These are phyloP conservation scores for Melanostoma scalare DNA, from an alignment of 2,888 invertebrate genomes.

Conservation along the genomic window DNA sequence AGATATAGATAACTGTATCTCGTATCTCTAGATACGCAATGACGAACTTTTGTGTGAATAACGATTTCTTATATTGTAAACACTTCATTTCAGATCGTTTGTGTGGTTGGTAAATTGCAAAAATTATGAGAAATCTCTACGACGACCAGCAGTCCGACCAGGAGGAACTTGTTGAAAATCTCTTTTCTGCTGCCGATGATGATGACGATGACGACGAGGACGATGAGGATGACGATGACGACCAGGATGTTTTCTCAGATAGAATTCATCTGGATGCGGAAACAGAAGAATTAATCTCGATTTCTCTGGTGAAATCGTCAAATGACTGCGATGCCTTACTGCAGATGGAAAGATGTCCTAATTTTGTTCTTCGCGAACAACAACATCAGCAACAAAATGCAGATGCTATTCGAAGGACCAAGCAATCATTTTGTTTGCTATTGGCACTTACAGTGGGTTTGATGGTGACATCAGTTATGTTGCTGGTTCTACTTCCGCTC, in stretches of 20 bases:
- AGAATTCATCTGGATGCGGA: slow-evolving; percentile 72
- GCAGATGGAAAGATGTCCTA: slow-evolving; percentile 68
- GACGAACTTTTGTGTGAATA: slow-evolving; percentile 16
- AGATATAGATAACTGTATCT: slow-evolving; percentile 41
- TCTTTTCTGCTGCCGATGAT: slow-evolving; percentile 74
- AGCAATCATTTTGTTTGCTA: slow-evolving; percentile 63
- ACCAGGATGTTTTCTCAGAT: slow-evolving; percentile 63
- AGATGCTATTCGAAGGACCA: slow-evolving; percentile 69
- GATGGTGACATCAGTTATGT: slow-evolving; percentile 82
- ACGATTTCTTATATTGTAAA: slow-evolving; percentile 5
- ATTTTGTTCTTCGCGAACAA: slow-evolving; percentile 66
- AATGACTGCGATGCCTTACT: slow-evolving; percentile 68
- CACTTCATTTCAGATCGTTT: slow-evolving; percentile 55
- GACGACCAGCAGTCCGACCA: slow-evolving; percentile 72
- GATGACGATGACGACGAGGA: slow-evolving; percentile 73
- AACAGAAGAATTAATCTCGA: slow-evolving; percentile 72
- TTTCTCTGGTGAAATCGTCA: slow-evolving; percentile 61
- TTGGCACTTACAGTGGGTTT: slow-evolving; percentile 82
- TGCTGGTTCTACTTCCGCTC: slow-evolving; percentile 83
- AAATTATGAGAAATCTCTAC: slow-evolving; percentile 65
- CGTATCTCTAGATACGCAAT: slow-evolving; percentile 38
- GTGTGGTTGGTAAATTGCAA: slow-evolving; percentile 38
- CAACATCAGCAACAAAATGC: slow-evolving; percentile 71
- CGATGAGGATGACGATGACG: slow-evolving; percentile 73
- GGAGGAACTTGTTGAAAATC: slow-evolving; percentile 75